Base-by-base conservation (phyloP, 2,113 vertebrate genomes). In the Symphodus melops region DNA sequence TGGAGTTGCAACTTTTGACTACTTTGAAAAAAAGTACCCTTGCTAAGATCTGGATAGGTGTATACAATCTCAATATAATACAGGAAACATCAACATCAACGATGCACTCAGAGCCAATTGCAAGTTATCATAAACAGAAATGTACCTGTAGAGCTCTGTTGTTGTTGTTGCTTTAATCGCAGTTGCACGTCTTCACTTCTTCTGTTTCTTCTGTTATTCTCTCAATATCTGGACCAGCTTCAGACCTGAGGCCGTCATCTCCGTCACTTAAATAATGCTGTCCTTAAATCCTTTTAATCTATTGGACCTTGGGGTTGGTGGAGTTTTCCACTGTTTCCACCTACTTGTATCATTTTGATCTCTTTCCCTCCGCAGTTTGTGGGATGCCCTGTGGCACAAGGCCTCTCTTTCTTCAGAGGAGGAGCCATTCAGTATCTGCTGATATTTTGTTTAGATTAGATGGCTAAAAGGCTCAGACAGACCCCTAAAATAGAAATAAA, bases 261-360 rank as follows among this genome's bases (percentile, higher is more conserved):
- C 49, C 11, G 12, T 9, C 20, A 28, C 72, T 89, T 92, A 89
- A 90, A 93, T 89, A 91, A 62, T 46, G 58, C 64, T 37, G 70
- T 67, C 55, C 53, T n/a, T 64, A 83, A 91, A 92, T 91, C 88
- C 53, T 46, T n/a, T 76, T 92, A 91, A 92, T 88, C 91, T 81
- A 1, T 57, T 60, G 56, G 68, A 67, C 91, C 91, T 91, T 86
- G 89, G 20, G 16, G 72, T 60, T 0, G 8, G 25, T 13, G 42
- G 17, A 68, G 0, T 53, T 69, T 87, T 63, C 37, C 71, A 6
- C 60, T n/a, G 77, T 79, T 74, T 69, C 20, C 71, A 59, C 75
- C 63, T 33, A 14, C 33, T 44, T 61, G 62, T 13, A 67, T 76
- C 72, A n/a, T 73, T 72, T 58, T 52, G 4, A 0, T 59, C 52